Conservation (phyloP, 1,140 invertebrate species). For the Cephus cinctus region DNA sequence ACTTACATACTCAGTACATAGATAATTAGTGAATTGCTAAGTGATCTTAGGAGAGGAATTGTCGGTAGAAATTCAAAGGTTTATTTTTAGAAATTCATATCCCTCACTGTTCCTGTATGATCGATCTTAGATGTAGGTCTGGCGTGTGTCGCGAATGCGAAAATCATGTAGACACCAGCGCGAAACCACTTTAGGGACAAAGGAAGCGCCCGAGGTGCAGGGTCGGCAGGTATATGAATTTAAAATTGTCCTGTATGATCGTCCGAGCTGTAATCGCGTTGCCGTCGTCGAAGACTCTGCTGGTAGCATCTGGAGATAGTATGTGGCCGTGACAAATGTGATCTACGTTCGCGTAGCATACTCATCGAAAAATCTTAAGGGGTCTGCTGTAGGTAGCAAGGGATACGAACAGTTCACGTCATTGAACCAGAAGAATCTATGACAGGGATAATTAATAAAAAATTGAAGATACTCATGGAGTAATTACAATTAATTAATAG, state of each 20-base stretch:
- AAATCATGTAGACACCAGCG: constrained; percentile 24
- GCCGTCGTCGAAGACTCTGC: constrained; percentile 18
- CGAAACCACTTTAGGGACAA: too few relatives aligned
- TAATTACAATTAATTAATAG: too few relatives aligned
- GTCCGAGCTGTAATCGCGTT: constrained; percentile 20
- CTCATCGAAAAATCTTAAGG: constrained; percentile 23
- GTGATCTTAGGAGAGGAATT: too few relatives aligned
- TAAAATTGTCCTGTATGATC: constrained; percentile 25
- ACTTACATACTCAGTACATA: too few relatives aligned
- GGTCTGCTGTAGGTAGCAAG: constrained; percentile 29
- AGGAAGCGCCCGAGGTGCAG: constrained; percentile 23
- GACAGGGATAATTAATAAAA: neutral
- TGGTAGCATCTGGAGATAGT: constrained; percentile 33
- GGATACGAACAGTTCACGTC: constrained; percentile 11
- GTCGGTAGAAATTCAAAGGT: too few relatives aligned
- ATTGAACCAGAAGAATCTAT: neutral
- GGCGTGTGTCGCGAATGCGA: constrained; percentile 13
- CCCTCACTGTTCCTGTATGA: too few relatives aligned
- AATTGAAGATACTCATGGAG: too few relatives aligned
- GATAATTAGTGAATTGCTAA: too few relatives aligned
- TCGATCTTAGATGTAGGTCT: too few relatives aligned
- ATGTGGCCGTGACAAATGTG: constrained; percentile 38
- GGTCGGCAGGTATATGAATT: constrained; percentile 19
- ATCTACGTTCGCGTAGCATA: constrained; percentile 32
- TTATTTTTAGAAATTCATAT: too few relatives aligned